Percentiles rank a stretch among this genome's conserved stretches.
Conservation (phyloP, 2,113 vertebrate species). For the Microtus montanus region DNA sequence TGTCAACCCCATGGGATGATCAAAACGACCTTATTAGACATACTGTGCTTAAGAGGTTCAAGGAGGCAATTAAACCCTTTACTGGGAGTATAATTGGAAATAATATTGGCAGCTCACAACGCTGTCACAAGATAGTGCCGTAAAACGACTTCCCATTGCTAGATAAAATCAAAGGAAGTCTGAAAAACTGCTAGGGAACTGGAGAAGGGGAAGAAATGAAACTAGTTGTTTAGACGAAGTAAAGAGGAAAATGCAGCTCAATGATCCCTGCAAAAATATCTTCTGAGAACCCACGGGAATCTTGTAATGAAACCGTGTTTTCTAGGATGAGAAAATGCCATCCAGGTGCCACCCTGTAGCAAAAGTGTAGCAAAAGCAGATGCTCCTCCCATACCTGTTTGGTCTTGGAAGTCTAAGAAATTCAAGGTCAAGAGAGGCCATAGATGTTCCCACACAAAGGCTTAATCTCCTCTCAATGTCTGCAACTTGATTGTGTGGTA, state of each 20-base stretch:
- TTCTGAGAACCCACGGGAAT: neutral
- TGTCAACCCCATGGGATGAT: slow-evolving; percentile 25
- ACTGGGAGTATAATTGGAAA: slow-evolving; percentile 14
- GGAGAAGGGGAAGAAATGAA: neutral
- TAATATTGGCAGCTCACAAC: slow-evolving; percentile 34
- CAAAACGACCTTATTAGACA: slow-evolving; percentile 23
- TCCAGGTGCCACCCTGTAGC: neutral
- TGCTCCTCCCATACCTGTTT: neutral
- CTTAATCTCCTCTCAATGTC: neutral
- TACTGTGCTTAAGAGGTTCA: neutral
- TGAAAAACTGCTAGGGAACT: neutral
- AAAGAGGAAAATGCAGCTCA: neutral
- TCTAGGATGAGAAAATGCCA: neutral
- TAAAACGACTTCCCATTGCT: neutral
- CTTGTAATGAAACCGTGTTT: neutral
- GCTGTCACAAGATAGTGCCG: neutral
- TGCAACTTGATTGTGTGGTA: neutral
- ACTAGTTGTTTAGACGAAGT: neutral
- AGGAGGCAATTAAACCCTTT: slow-evolving; percentile 62
- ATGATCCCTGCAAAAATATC: neutral
- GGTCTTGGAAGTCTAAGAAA: neutral
- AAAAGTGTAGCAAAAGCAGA: neutral
- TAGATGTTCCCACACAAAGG: fast-evolving
- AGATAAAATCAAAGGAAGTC: slow-evolving; percentile 55
- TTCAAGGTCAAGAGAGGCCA: neutral